A percentile compares a stretch with the other conserved stretches of the same genome.
Conservation (phyloP, 2,888 invertebrate genomes). For the Hemithea aestivaria region DNA sequence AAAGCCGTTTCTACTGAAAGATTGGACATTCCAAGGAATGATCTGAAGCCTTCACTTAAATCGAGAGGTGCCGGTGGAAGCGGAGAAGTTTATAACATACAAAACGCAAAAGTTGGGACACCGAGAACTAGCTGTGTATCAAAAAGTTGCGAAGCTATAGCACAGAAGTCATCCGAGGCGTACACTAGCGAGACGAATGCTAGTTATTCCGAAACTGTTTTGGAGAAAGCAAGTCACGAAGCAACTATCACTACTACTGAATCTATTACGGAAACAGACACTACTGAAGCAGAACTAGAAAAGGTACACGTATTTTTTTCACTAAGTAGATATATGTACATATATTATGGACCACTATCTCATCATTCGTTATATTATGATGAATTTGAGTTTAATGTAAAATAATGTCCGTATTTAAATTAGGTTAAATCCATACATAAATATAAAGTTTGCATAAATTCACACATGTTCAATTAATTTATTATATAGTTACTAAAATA, state of each 20-base stretch:
- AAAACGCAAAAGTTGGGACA: conserved; percentile 60
- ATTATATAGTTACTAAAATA: no score
- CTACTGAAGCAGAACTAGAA: conserved; percentile 31
- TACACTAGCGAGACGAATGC: conserved; percentile 41
- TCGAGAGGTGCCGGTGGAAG: conserved; percentile 53
- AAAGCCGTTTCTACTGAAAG: conserved; percentile 15
- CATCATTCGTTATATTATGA: no score
- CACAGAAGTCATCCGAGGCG: conserved; percentile 38
- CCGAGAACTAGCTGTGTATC: conserved; percentile 52
- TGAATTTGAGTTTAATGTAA: no score
- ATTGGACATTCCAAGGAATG: conserved; percentile 10
- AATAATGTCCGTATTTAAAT: no score
- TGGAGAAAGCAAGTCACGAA: conserved; percentile 55
- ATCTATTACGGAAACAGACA: conserved; percentile 42
- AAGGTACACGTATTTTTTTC: conserved; percentile 40
- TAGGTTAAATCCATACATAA: no score
- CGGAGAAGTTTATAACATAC: conserved; percentile 41
- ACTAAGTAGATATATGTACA: no score
- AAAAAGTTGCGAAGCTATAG: conserved; percentile 67
- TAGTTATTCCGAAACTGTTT: conserved; percentile 57
- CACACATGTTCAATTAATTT: no score
- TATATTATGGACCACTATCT: no score
- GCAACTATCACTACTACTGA: conserved; percentile 36
- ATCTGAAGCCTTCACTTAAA: conserved; percentile 32
- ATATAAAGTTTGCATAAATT: no score